These are phyloP conservation scores for Paelopatides confundens DNA, from an alignment of 53 echinoderm and acorn worm species.

Conservation along the genomic window DNA sequence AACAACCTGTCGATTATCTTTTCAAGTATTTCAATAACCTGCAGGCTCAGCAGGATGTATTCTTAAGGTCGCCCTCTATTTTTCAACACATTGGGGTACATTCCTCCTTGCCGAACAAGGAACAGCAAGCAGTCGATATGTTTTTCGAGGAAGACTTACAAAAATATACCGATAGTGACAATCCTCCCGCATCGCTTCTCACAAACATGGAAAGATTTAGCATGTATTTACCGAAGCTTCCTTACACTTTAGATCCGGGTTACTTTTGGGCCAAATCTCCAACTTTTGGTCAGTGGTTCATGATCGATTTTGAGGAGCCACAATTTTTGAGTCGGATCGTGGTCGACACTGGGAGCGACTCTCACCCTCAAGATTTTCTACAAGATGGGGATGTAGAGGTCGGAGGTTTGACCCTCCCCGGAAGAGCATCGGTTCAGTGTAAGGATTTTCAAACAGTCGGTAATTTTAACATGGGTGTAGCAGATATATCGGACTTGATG, in stretches of 20 bases:
- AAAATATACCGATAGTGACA: slow-evolving; percentile 69
- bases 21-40: slow-evolving; percentile 75
- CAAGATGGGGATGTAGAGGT: slow-evolving; percentile 69
- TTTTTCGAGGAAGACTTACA: slow-evolving; percentile 78
- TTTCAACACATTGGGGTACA: slow-evolving; percentile 90
- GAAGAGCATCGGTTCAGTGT: slow-evolving; percentile 58
- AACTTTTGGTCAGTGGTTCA: slow-evolving; percentile 61
- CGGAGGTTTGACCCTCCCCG: slow-evolving; percentile 42
- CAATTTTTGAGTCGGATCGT: slow-evolving; percentile 66
- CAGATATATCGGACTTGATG: slow-evolving; percentile 66
- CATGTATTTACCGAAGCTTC: slow-evolving; percentile 81
- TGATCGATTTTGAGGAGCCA: slow-evolving; percentile 78
- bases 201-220: slow-evolving; percentile 87
- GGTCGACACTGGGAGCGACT: slow-evolving; percentile 75
- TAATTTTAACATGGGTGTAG: slow-evolving; percentile 61
- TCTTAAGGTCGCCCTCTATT: slow-evolving; percentile 77
- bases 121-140: slow-evolving; percentile 67
- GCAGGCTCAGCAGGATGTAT: slow-evolving; percentile 75
- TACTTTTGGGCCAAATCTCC: slow-evolving; percentile 91
- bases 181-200: slow-evolving; percentile 83
- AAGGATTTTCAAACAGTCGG: slow-evolving; percentile 69
- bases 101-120: slow-evolving; percentile 83
- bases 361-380: slow-evolving; percentile 77
- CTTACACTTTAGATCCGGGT: slow-evolving; percentile 83
- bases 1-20: slow-evolving; percentile 90